Evolutionary conservation across 2,888 invertebrate species (phyloP).

Genomic region (Carpatolechia fugitivella): DNA sequence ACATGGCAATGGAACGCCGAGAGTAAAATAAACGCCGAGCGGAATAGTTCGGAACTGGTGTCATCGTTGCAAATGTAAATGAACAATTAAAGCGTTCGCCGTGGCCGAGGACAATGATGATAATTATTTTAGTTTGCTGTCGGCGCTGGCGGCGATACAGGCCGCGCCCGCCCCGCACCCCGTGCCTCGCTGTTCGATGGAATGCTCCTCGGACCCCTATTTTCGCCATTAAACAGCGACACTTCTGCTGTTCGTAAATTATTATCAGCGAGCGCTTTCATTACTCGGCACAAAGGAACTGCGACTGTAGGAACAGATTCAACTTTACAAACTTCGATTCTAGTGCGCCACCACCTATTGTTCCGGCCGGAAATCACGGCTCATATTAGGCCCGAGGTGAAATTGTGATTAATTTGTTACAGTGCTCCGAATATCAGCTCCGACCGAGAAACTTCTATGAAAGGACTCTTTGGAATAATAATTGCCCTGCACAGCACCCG

Average conservation of each 20-base stretch:
- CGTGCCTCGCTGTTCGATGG: conserved; percentile 52
- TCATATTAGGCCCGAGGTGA: conserved; percentile 74
- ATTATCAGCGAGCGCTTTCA: conserved; percentile 77
- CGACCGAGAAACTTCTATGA: conserved; percentile 53
- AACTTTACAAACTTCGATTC: conserved; percentile 64
- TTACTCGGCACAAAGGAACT: conserved; percentile 76
- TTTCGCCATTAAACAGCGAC: conserved; percentile 75
- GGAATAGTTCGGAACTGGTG: conserved; percentile 77
- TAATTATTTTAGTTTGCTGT: conserved; percentile 79
- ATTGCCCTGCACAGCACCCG: conserved; percentile 42
- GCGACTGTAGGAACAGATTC: conserved; percentile 70
- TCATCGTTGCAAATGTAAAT: conserved; percentile 79
- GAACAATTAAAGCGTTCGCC: conserved; percentile 77
- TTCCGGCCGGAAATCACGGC: conserved; percentile 65
- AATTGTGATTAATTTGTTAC: conserved; percentile 77
- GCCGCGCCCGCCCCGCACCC: conserved; percentile 35
- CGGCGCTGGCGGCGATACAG: conserved; percentile 70
- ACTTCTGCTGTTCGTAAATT: conserved; percentile 79
- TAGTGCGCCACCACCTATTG: conserved; percentile 64
- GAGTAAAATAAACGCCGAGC: conserved; percentile 70
- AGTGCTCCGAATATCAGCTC: conserved; percentile 59
- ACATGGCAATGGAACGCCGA: conserved; percentile 61
- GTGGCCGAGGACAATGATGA: conserved; percentile 76
- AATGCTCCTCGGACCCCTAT: conserved; percentile 70
- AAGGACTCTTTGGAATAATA: conserved; percentile 48